phyloP scores from a whole-genome alignment of 2,113 vertebrate genomes.

The Nerophis ophidion region DNA sequence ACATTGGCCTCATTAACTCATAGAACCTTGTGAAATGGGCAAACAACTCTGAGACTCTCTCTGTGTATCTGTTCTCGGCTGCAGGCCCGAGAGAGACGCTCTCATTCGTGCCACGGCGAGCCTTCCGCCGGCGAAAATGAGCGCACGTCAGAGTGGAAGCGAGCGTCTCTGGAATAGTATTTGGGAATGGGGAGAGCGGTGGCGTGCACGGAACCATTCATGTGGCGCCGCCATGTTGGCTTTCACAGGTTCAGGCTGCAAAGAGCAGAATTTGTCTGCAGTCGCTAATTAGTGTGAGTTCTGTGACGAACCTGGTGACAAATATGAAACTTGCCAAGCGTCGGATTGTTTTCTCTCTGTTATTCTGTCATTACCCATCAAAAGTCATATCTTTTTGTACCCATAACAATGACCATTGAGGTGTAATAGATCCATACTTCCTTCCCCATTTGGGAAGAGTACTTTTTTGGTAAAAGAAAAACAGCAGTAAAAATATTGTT shows the following conservation, averaged over 20 bases:
- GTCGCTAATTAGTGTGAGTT: not conserved
- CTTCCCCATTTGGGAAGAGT: no score
- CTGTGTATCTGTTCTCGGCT: constrained; percentile 58
- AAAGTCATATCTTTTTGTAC: no score
- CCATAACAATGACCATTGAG: no score
- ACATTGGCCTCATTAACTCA: constrained; percentile 70
- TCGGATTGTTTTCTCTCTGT: no score
- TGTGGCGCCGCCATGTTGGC: not conserved
- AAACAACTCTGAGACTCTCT: constrained; percentile 66
- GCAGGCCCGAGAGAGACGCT: constrained; percentile 34
- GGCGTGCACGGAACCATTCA: not conserved
- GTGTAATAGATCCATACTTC: no score
- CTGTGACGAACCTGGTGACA: not conserved
- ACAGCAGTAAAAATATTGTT: no score
- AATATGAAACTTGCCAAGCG: not conserved
- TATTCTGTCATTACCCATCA: not conserved
- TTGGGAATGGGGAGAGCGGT: not conserved
- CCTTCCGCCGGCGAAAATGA: not conserved
- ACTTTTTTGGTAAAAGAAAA: no score
- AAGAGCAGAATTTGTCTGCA: not conserved
- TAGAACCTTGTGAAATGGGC: constrained; percentile 59
- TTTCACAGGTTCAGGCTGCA: not conserved
- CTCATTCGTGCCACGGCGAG: constrained; percentile 7
- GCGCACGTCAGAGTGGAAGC: not conserved
- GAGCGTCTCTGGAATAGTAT: not conserved